Conservation (phyloP, 2,888 invertebrate species). For the Ophion slaviceki region DNA sequence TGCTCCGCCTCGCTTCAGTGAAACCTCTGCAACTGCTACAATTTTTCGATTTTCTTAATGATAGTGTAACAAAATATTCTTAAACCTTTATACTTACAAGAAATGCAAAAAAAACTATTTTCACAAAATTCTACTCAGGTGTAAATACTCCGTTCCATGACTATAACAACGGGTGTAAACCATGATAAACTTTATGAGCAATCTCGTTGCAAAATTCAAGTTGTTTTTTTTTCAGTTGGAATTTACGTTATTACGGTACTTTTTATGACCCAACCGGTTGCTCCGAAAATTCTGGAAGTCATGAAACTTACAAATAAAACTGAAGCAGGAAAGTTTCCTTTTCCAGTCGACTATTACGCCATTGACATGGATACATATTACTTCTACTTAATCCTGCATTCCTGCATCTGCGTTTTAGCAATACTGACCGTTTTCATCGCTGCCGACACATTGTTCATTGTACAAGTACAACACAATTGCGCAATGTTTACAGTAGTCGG, state of each 20-base stretch:
- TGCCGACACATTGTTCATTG: conserved; percentile 53
- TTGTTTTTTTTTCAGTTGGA: conserved; percentile 28
- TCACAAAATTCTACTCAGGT: too few relatives aligned
- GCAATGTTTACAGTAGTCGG: conserved; percentile 53
- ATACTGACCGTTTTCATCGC: conserved; percentile 45
- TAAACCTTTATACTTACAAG: too few relatives aligned
- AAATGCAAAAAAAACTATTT: too few relatives aligned
- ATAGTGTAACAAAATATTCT: too few relatives aligned
- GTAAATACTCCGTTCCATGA: too few relatives aligned
- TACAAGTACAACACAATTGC: conserved; percentile 55
- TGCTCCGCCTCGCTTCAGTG: too few relatives aligned
- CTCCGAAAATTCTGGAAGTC: conserved; percentile 24
- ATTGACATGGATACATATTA: conserved; percentile 47
- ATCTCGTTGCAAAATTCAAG: too few relatives aligned
- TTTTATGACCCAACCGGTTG: conserved; percentile 49
- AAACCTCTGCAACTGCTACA: too few relatives aligned
- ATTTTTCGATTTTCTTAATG: too few relatives aligned
- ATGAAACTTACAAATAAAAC: conserved; percentile 3
- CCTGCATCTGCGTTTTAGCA: conserved; percentile 20
- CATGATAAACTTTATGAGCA: too few relatives aligned
- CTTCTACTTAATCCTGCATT: conserved; percentile 45
- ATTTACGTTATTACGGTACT: conserved; percentile 30
- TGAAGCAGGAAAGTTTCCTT: conserved; percentile 31
- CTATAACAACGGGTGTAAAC: too few relatives aligned
- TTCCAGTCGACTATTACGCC: conserved; percentile 51